phyloP scores from a whole-genome alignment of 2,888 invertebrate genomes.

The Pseudanteris insignis region DNA sequence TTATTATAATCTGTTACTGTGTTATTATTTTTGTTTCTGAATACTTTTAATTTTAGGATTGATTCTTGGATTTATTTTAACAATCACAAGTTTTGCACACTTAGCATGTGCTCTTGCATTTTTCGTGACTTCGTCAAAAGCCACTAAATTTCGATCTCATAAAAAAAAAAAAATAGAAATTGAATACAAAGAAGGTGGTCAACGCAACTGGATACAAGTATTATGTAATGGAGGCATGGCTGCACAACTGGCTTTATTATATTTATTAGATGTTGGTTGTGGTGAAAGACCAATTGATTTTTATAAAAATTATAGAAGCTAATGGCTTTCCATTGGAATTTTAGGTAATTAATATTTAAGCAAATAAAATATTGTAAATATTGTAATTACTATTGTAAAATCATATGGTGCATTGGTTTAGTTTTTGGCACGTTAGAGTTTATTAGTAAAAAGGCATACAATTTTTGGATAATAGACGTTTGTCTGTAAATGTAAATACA shows the following conservation, averaged over 20 bases:
- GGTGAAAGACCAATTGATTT: conserved; percentile 84
- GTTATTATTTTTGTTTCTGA: too few relatives aligned
- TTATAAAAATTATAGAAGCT: conserved; percentile 76
- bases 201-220: conserved; percentile 90
- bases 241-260: conserved; percentile 78
- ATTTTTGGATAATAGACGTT: too few relatives aligned
- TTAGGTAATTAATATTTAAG: too few relatives aligned
- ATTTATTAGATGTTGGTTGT: conserved; percentile 81
- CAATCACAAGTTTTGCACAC: conserved; percentile 82
- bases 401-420: too few relatives aligned
- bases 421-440: too few relatives aligned
- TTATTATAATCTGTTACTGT: too few relatives aligned
- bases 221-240: conserved; percentile 87
- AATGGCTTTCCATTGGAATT: conserved; percentile 84
- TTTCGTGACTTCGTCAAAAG: conserved; percentile 82
- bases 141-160: conserved; percentile 78
- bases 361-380: too few relatives aligned
- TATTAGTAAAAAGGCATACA: too few relatives aligned
- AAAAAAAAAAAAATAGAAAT: conserved; percentile 77
- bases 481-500: too few relatives aligned
- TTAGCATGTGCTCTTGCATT: conserved; percentile 78
- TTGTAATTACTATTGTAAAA: too few relatives aligned
- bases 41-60: conserved; percentile 73
- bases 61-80: conserved; percentile 79
- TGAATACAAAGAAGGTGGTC: conserved; percentile 85